Base-by-base conservation (phyloP, 2,888 invertebrate species). In the Drosophila incognita region DNA sequence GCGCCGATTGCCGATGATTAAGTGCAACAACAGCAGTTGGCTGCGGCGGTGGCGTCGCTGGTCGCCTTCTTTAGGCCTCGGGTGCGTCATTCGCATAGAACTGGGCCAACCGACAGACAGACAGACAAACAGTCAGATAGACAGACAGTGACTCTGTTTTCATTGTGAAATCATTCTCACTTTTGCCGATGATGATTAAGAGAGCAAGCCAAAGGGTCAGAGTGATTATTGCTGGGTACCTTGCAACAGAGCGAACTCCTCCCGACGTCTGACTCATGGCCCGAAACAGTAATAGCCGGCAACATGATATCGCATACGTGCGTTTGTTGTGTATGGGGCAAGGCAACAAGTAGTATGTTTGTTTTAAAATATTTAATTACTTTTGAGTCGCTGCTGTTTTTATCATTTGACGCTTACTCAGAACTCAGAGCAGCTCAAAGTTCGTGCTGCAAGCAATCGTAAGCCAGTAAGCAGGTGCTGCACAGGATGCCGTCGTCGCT, bases 341-440 rank as follows among this genome's bases (percentile, higher is more conserved):
- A 59, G 66, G 81, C 89, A 88, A 86, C 83, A 89, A 84, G 87
- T 89, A 82, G 80, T 87, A 15, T 46, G 24, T 74, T 70, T 87
- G 75, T 87, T 85, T 82, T 74, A 58, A 89, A 88, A 85, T 89
- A 85, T 85, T 85, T 85, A 89, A 88, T 85, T 85, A 89, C 85
- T 87, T 82, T 84, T 69, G 66, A 63, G 81, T 65, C 38, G 24
- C 24, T 53, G 79, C 51, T 56, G 61, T 72, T 65, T 76, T 68
- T 69, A 69, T 74, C 59, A 52, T 42, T 31, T 27, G 7, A 21
- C 21, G 74, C 69, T 74, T 74, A 79, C 66, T 73, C 76, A 76
- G 49, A 57, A 42, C 51, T 49, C 36, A 21, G 18, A n/a, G 2
- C 42, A 38, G 60, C 38, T 18, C 52, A 52, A 57, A 48, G 38